These are phyloP conservation scores for Chromoteleia sp. DNA, from an alignment of 2,888 invertebrate genomes.

Conservation along the genomic window DNA sequence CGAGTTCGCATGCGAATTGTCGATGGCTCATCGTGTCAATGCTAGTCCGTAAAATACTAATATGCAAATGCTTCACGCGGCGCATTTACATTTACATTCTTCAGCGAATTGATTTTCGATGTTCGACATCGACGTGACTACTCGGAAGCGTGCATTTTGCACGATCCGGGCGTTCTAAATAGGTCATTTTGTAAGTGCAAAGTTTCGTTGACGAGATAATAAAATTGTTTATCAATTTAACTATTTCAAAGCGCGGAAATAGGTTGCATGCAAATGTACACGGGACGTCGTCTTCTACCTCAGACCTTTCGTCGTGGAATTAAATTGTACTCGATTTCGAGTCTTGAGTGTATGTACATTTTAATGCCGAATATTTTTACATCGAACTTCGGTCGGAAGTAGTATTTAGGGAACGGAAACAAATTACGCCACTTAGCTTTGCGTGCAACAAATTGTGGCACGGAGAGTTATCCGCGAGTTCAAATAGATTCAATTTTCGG, in stretches of 20 bases:
- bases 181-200: conserved; percentile 20
- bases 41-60: conserved; percentile 63
- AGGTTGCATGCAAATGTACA: background rate
- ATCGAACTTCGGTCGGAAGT: background rate
- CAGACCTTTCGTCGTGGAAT: background rate
- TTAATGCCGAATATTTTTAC: conserved; percentile 17
- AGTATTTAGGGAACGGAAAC: conserved; percentile 1
- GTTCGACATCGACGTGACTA: conserved; percentile 33
- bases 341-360: background rate
- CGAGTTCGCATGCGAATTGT: conserved; percentile 61
- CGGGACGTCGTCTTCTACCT: background rate
- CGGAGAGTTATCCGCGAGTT: background rate
- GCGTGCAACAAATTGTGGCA: background rate
- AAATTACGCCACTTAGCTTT: conserved; percentile 13
- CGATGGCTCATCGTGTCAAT: conserved; percentile 59
- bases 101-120: conserved; percentile 63
- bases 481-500: conserved; percentile 23
- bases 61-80: conserved; percentile 59
- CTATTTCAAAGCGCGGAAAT: conserved; percentile 1
- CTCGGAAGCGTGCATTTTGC: background rate
- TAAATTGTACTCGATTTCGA: conserved; percentile 5
- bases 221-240: conserved; percentile 31
- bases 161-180: conserved; percentile 18
- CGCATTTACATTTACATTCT: conserved; percentile 64
- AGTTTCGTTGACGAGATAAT: background rate